Evolutionary conservation across 2,113 vertebrate genomes (phyloP).

Genomic region (Deroptyus accipitrinus): DNA sequence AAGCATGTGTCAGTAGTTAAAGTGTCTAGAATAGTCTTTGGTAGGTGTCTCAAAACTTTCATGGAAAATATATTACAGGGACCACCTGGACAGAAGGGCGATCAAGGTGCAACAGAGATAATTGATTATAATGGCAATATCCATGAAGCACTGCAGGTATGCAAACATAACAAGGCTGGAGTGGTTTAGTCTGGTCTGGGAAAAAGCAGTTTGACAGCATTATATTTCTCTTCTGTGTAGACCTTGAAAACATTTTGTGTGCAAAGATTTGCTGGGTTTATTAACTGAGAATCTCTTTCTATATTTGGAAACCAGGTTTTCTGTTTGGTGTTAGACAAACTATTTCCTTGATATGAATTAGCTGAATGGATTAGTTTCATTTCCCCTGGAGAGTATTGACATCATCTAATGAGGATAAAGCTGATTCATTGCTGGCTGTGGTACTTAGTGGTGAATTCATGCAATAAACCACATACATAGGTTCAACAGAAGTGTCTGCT

Average conservation of each 20-base stretch:
- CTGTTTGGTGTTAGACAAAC: slow-evolving; percentile 16
- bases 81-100: slow-evolving; percentile 95
- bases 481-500: slow-evolving; percentile 17
- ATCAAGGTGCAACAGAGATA: slow-evolving; percentile 95
- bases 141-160: slow-evolving; percentile 94
- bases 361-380: slow-evolving; percentile 10
- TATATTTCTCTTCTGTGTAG: background rate
- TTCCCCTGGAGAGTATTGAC: background rate
- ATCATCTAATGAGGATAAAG: slow-evolving; percentile 25
- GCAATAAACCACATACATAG: background rate
- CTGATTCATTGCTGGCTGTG: background rate
- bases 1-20: background rate
- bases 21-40: background rate
- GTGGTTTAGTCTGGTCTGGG: background rate
- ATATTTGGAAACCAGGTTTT: slow-evolving; percentile 22
- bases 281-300: background rate
- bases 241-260: background rate
- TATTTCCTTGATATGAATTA: slow-evolving; percentile 26
- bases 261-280: background rate
- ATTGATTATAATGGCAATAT: slow-evolving; percentile 99
- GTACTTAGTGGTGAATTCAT: slow-evolving; percentile 17
- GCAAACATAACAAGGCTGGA: slow-evolving; percentile 10
- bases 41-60: background rate
- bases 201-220: background rate
- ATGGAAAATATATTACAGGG: slow-evolving; percentile 78